Evolutionary conservation across 2,113 vertebrate genomes (phyloP).

Genomic region (Agapornis roseicollis): DNA sequence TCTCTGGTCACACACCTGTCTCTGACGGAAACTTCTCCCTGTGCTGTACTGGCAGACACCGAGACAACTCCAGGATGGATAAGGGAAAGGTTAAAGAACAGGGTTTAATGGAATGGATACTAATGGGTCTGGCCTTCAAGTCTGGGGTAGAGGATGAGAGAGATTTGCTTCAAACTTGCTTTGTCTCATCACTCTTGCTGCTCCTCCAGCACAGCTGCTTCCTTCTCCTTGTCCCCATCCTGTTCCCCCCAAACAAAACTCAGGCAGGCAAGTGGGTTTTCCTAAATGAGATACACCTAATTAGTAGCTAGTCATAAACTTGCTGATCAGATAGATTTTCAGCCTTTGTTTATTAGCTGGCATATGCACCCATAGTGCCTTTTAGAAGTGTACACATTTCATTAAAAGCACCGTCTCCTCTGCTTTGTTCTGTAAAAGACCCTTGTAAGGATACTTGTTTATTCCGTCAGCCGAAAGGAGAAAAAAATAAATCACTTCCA

Average conservation of each 20-base stretch:
- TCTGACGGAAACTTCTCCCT: background rate
- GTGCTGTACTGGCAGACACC: background rate
- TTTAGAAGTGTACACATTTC: conserved; percentile 53
- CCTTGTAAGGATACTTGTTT: background rate
- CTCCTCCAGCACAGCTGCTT: background rate
- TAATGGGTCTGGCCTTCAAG: background rate
- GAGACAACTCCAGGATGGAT: background rate
- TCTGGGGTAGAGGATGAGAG: background rate
- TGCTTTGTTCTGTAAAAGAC: conserved; percentile 32
- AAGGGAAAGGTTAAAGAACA: background rate
- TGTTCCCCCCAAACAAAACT: background rate
- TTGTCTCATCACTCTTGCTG: fast-evolving
- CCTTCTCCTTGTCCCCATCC: background rate
- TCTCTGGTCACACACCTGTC: fast-evolving
- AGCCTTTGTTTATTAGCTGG: conserved; percentile 44
- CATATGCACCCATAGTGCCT: background rate
- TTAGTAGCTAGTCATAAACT: conserved; percentile 45
- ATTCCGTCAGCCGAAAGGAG: background rate
- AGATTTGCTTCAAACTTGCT: background rate
- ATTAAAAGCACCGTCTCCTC: background rate
- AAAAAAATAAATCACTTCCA: background rate
- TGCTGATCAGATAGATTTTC: conserved; percentile 53
- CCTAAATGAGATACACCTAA: conserved; percentile 51
- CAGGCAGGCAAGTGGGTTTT: background rate
- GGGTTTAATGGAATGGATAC: background rate